A percentile compares a stretch with the other conserved stretches of the same genome.
Evolutionary conservation across 2,888 invertebrate species (phyloP).

Genomic region (Notocelia uddmanniana): DNA sequence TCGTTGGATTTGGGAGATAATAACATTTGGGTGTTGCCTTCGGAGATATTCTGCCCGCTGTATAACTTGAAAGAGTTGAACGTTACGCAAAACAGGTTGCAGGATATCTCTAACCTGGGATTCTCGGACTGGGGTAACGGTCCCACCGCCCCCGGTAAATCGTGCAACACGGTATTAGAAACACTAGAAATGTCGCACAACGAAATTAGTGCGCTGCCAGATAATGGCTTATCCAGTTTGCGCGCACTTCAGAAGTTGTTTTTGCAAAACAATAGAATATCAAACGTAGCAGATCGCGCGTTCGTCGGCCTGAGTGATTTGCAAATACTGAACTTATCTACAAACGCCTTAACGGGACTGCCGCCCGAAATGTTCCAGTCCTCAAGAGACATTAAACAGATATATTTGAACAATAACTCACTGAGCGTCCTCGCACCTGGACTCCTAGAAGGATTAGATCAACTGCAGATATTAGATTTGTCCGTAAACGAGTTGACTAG

Average conservation of each 20-base stretch:
- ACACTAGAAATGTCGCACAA: slow-evolving; percentile 91
- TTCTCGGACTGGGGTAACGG: slow-evolving; percentile 91
- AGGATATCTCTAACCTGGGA: slow-evolving; percentile 91
- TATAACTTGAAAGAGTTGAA: slow-evolving; percentile 89
- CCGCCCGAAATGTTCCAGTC: slow-evolving; percentile 92
- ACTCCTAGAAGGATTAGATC: slow-evolving; percentile 89
- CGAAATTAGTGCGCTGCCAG: slow-evolving; percentile 89
- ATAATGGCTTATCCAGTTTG: slow-evolving; percentile 89
- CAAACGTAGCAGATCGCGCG: slow-evolving; percentile 90
- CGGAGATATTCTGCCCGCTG: slow-evolving; percentile 90
- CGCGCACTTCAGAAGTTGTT: slow-evolving; percentile 89
- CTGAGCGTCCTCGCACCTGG: slow-evolving; percentile 91
- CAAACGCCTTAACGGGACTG: slow-evolving; percentile 91
- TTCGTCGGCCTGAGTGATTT: slow-evolving; percentile 89
- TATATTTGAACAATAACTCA: slow-evolving; percentile 92
- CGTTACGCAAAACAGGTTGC: slow-evolving; percentile 91
- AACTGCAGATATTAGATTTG: slow-evolving; percentile 90
- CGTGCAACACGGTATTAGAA: slow-evolving; percentile 89
- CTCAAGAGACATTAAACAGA: slow-evolving; percentile 89
- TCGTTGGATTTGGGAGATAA: slow-evolving; percentile 90
- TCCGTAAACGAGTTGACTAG: slow-evolving; percentile 91
- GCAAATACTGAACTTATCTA: slow-evolving; percentile 91
- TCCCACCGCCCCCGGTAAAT: slow-evolving; percentile 88
- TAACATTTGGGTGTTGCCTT: slow-evolving; percentile 91
- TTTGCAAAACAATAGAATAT: slow-evolving; percentile 91